Base-by-base conservation (phyloP, 2,113 vertebrate species). In the Dryoscopus gambensis region DNA sequence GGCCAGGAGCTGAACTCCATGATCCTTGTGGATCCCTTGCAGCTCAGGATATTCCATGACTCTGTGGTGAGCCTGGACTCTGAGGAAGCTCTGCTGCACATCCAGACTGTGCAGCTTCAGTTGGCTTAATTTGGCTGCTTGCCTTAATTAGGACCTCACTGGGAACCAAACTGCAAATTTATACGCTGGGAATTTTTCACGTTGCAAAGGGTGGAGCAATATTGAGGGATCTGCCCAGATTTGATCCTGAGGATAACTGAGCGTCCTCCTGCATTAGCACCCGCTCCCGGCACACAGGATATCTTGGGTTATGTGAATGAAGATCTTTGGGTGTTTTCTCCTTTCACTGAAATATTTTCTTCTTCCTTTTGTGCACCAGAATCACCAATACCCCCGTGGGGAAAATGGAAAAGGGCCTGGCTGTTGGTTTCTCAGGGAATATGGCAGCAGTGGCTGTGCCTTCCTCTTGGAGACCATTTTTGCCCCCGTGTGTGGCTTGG, bases 11-110 rank as follows among this genome's bases (percentile, higher is more conserved):
- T 47, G 55, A 47, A 42, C 40, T 27, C 2, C 1, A 23, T 42
- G 47, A 55, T 49, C 25, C 10, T 7, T 23, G 47, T 42, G 40
- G 17, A 30, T 62, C 21, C 30, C 17, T 35, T 35, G 40, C 71
- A 89, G 2, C 21, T 76, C 39, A 55, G 62, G 70, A 9, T 40
- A 13, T 60, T 35, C 39, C 25, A 6, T 3, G 12, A 6, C 4
- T 23, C 11, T 4, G 3, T 3, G 9, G 24, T 4, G 10, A 47
- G 44, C 35, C 31, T 0, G 3, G 46, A 4, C 4, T 71, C 60
- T 6, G 4, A 68, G 53, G 46, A n/a, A 76, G 13, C 39, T 76
- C 64, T 31, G 31, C 13, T 68, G 6, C 40, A 31, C 10, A 6
- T 2, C 33, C 42, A 50, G 35, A 17, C 6, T 9, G 1, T 1